Evolutionary conservation across 2,113 vertebrate genomes (phyloP).

Genomic region (Alces alces): DNA sequence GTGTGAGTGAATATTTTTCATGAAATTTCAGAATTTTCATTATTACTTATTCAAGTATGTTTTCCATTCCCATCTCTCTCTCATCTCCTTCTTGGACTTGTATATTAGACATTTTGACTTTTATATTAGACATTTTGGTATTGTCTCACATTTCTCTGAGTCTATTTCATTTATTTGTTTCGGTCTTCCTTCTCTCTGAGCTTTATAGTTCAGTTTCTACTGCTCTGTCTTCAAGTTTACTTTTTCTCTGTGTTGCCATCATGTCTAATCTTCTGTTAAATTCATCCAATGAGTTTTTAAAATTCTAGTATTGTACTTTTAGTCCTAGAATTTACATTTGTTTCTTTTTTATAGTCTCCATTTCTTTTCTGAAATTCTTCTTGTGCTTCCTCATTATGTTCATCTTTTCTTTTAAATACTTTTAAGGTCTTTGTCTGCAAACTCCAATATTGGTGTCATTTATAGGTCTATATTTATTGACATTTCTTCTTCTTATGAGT

Average conservation of each 20-base stretch:
- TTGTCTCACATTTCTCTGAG: background rate
- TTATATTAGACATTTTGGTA: background rate
- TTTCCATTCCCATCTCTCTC: background rate
- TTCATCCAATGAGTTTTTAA: background rate
- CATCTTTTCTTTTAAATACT: background rate
- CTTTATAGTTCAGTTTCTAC: background rate
- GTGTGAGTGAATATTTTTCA: background rate
- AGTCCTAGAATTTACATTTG: background rate
- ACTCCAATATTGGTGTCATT: background rate
- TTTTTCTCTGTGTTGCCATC: background rate
- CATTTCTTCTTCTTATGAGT: background rate
- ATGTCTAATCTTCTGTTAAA: background rate
- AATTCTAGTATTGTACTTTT: background rate
- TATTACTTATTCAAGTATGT: background rate
- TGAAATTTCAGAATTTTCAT: background rate
- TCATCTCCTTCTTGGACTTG: background rate
- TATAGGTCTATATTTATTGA: background rate
- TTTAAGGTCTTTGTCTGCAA: background rate
- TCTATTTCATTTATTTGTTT: background rate
- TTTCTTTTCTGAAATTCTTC: background rate
- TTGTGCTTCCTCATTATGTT: background rate
- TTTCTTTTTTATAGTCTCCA: background rate
- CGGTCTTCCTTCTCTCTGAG: background rate
- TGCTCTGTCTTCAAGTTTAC: background rate
- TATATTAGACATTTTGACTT: background rate